Base-by-base conservation (phyloP, 1,140 invertebrate species). In the Goniozus legneri region DNA sequence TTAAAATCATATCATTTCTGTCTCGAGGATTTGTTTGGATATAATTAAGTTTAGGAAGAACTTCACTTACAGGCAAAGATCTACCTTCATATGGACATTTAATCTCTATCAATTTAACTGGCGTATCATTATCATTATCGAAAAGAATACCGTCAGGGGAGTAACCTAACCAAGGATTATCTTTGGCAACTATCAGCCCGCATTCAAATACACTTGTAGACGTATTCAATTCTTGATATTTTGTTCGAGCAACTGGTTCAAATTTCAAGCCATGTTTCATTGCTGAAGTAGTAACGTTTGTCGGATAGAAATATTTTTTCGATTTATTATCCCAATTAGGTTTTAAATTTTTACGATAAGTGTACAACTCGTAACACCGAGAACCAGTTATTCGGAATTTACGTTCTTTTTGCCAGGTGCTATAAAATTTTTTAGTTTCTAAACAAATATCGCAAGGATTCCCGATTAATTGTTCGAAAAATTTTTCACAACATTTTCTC, bases 271-370 rank as follows among this genome's bases (percentile, higher is more conserved):
- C 47, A 35, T 49, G 39, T 15, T 39, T 39, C 12, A 31, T 32
- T 16, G 19, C 34, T 16, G 14, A 2, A 13, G 18, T 47, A 22
- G 13, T 14, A 24, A 49, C 12, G 7, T 8, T 8, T 10, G 2
- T 34, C 2, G 39, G 33, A 14, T 36, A 33, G 35, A 49, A 49
- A 43, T 24, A 49, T 15, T 49, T 35, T 8, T 18, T 14, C 8
- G 47, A 34, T 36, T 49, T 42, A 1, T 49, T 34, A 15, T 35
- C 3, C 47, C 47, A 49, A 43, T 49, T 36, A 35, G 39, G 24
- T 8, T 42, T 49, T 27, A n/a, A 27, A 35, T 49, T 49, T 36
- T 16, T 42, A 1, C 1, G 8, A 20, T 49, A 42, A 10, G 47
- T 49, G 19, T 24, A 49, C 6, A 49, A 8, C 8, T 24, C 34